phyloP scores from a whole-genome alignment of 2,888 invertebrate species.

The Lomographa bimaculata region DNA sequence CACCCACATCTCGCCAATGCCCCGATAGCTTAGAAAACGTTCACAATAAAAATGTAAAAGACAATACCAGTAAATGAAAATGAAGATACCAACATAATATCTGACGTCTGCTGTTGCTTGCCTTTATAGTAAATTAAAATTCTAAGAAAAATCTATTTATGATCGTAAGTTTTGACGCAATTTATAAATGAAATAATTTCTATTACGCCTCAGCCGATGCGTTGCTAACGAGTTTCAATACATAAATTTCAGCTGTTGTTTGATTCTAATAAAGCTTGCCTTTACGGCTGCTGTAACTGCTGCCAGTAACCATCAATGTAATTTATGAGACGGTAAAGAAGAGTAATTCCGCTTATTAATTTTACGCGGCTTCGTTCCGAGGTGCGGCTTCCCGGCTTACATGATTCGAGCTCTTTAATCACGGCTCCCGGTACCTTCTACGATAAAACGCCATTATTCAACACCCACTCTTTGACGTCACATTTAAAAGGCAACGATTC shows the following conservation, averaged over 20 bases:
- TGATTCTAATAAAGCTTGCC: constrained; percentile 63
- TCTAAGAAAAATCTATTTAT: constrained; percentile 20
- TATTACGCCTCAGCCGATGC: constrained; percentile 15
- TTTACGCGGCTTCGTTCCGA: constrained; percentile 59
- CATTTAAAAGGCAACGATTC: constrained; percentile 33
- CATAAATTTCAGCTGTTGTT: constrained; percentile 57
- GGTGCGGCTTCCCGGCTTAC: constrained; percentile 67
- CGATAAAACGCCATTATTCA: constrained; percentile 50
- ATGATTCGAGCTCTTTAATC: constrained; percentile 64
- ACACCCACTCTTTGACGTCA: constrained; percentile 42
- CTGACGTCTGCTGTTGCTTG: constrained; percentile 44
- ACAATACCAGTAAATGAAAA: constrained; percentile 63
- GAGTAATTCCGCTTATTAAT: constrained; percentile 78
- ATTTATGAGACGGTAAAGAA: constrained; percentile 74
- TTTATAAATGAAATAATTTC: constrained; percentile 24
- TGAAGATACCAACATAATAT: constrained; percentile 59
- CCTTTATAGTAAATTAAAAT: constrained; percentile 45
- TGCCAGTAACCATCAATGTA: constrained; percentile 70
- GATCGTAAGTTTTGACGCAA: constrained; percentile 2
- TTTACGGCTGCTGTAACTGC: constrained; percentile 67
- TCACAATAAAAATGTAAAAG: constrained; percentile 70
- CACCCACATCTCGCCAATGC: constrained; percentile 57
- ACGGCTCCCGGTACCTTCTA: constrained; percentile 35
- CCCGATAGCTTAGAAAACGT: constrained; percentile 71
- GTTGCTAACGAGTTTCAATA: constrained; percentile 20